These are phyloP conservation scores for Microctenopoma lineatum DNA, from an alignment of 2,797 vertebrate species.

Conservation along the genomic window DNA sequence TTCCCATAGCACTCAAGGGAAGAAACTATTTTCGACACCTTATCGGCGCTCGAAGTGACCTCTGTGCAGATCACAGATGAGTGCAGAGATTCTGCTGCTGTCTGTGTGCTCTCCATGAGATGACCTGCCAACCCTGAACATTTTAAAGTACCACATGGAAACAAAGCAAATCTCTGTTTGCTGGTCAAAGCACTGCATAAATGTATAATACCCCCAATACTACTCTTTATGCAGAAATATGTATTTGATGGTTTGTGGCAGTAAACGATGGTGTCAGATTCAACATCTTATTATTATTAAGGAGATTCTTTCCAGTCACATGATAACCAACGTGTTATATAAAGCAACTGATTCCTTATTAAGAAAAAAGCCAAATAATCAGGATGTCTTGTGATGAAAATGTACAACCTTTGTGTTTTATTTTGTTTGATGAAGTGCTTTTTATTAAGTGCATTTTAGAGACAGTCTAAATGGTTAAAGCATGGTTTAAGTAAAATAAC, in stretches of 20 bases:
- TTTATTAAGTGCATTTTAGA: constrained; percentile 20
- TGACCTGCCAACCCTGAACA: constrained; percentile 67
- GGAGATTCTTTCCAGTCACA: background rate
- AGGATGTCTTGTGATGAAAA: background rate
- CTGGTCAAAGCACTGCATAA: background rate
- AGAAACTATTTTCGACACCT: background rate
- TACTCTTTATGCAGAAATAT: background rate
- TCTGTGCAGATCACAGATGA: constrained; percentile 15
- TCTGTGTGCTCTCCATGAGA: constrained; percentile 22
- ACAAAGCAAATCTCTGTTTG: constrained; percentile 12
- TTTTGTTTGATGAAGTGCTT: background rate
- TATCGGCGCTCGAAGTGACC: constrained; percentile 16
- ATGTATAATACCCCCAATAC: background rate
- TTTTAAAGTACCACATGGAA: constrained; percentile 61
- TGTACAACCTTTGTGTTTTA: background rate
- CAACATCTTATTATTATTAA: background rate
- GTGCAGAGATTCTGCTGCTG: constrained; percentile 14
- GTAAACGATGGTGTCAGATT: background rate
- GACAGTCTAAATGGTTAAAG: background rate
- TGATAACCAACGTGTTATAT: background rate
- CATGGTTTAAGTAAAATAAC: no score
- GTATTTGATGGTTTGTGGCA: background rate
- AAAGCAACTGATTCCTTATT: background rate
- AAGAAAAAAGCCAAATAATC: background rate
- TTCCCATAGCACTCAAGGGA: constrained; percentile 21